Percentiles rank a stretch among this genome's conserved stretches.
Evolutionary conservation across 2,888 invertebrate genomes (phyloP).

Genomic region (Nomada hirtipes): DNA sequence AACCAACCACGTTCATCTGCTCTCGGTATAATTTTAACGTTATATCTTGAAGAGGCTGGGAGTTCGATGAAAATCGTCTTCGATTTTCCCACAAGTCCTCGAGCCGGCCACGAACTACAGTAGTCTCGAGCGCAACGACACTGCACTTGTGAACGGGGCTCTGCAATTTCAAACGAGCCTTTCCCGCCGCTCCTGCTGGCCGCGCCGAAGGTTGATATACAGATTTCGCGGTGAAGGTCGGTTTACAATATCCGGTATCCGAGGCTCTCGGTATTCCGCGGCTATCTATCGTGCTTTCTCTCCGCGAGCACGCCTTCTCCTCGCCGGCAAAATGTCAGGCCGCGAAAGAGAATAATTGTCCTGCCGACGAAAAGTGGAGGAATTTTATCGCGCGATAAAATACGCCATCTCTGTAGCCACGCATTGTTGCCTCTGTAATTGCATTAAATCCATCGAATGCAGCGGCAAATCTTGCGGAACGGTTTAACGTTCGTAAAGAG

Average conservation of each 20-base stretch:
- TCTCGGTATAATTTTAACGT: no score
- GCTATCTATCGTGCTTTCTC: conserved; percentile 59
- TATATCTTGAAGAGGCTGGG: no score
- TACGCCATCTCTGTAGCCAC: no score
- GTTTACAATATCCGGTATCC: conserved; percentile 65
- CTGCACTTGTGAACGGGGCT: conserved; percentile 41
- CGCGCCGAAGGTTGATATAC: conserved; percentile 61
- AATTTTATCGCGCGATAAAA: not conserved
- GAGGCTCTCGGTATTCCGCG: conserved; percentile 56
- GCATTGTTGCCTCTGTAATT: no score
- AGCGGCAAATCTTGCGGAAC: no score
- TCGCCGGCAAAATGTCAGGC: conserved; percentile 39
- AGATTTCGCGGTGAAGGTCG: conserved; percentile 69
- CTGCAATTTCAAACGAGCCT: conserved; percentile 42
- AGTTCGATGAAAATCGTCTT: not conserved
- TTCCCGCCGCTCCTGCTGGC: conserved; percentile 6
- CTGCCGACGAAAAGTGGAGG: conserved; percentile 15
- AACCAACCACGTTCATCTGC: no score
- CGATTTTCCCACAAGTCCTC: conserved; percentile 18
- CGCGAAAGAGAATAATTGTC: conserved; percentile 40
- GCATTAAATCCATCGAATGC: no score
- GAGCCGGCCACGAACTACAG: not conserved
- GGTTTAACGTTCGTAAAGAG: no score
- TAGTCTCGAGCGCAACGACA: conserved; percentile 24
- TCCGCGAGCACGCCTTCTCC: conserved; percentile 20